Evolutionary conservation across 1,140 invertebrate species (phyloP), one percentile per base, ranked within the genome.

Genomic region (Zaprionus taronus): DNA sequence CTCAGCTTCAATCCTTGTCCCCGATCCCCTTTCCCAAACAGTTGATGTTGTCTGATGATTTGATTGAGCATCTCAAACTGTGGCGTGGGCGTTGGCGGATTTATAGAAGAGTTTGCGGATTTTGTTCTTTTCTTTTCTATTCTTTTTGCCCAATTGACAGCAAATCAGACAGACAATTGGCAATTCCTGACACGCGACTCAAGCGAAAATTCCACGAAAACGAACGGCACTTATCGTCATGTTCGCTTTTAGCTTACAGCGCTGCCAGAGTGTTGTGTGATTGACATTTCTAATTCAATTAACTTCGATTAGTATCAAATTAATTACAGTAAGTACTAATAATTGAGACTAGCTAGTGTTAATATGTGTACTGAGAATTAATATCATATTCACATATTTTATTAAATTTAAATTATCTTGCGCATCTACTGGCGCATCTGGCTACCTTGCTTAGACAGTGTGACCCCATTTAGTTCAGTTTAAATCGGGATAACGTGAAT

Each of bases 101-200:
- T 56, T 22, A 55, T 64, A 49, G 14, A 47, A 47, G 51, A 66
- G 34, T 44, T 28, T 57, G 15, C n/a, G 20, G 17, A 55, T 51
- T 69, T 62, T 44, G 72, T 60, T 17, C 55, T 62, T 57, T 62
- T 34, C 31, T 34, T 34, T 34, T 34, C 28, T 9, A 31, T 31
- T 31, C 31, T 34, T 15, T 38, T 34, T n/a, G 47, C 11, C 22
- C 26, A 70, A 57, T 56, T 62, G 67, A 62, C 57, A 71, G 68
- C 36, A 56, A 47, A 71, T 63, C 68, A 34, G 60, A 31, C 53
- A 75, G 60, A 41, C 41, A 75, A 70, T 70, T 75, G 66, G n/a
- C 51, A 56, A 62, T 74, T 62, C 57, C 15, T 28, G 38, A 69
- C 72, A 74, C 72, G 66, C 72, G 72, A 75, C 67, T 38, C 15